These are phyloP conservation scores for Trissolcus japonicus DNA, from an alignment of 2,888 invertebrate species.

Conservation along the genomic window DNA sequence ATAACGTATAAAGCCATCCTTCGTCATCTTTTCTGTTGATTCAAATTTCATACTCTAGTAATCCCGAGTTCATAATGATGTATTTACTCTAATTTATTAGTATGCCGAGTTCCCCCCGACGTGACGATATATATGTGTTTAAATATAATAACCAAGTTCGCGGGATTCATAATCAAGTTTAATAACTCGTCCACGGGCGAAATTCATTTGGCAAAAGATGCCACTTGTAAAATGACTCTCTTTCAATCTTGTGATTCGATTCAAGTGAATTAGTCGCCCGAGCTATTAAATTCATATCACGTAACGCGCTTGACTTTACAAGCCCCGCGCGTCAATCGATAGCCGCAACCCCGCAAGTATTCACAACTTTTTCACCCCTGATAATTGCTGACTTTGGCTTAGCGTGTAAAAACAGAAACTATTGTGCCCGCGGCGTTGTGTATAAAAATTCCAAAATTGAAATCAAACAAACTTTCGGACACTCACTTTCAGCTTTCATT, in stretches of 20 bases:
- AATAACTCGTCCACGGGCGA: background rate
- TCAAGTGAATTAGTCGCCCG: slow-evolving; percentile 29
- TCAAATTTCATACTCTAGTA: background rate
- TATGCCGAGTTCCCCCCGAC: too few relatives aligned
- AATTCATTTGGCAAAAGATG: background rate
- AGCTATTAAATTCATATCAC: slow-evolving; percentile 37
- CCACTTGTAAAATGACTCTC: slow-evolving; percentile 19
- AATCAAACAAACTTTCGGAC: too few relatives aligned
- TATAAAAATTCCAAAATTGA: too few relatives aligned
- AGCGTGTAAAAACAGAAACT: background rate
- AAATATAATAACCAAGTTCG: too few relatives aligned
- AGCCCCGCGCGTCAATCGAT: slow-evolving; percentile 5
- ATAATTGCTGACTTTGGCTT: slow-evolving; percentile 15
- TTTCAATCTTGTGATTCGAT: slow-evolving; percentile 32
- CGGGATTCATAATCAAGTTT: background rate
- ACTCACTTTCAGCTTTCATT: slow-evolving; percentile 80
- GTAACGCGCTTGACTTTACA: background rate
- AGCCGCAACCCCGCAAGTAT: background rate
- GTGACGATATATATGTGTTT: too few relatives aligned
- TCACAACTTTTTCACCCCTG: slow-evolving; percentile 13
- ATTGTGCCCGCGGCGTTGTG: too few relatives aligned
- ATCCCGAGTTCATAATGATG: too few relatives aligned
- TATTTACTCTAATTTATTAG: too few relatives aligned
- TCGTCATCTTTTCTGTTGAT: slow-evolving; percentile 76
- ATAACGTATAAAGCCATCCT: slow-evolving; percentile 92